Percentiles rank a stretch among this genome's conserved stretches.
Conservation (phyloP, 2,113 vertebrate species). For the Chlorodrepanis virens region DNA sequence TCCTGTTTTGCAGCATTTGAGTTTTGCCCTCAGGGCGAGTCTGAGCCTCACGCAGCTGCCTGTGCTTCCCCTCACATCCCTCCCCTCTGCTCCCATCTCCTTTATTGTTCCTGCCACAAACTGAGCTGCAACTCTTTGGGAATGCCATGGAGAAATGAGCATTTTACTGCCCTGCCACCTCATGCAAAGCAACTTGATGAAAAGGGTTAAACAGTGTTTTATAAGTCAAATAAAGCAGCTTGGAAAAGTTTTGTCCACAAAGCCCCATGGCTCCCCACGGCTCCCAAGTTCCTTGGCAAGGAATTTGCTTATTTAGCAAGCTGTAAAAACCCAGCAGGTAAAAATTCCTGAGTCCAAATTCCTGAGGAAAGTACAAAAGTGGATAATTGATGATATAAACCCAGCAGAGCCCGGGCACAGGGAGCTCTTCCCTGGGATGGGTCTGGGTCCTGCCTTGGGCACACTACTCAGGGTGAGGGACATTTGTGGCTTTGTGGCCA, state of each 20-base stretch:
- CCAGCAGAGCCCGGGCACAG: not conserved
- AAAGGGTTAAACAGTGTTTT: not conserved
- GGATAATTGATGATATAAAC: not conserved
- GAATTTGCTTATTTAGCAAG: not conserved
- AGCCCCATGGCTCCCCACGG: rapidly evolving
- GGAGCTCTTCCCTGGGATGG: not conserved
- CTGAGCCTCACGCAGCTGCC: not conserved
- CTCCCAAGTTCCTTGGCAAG: not conserved
- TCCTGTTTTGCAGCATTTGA: not conserved
- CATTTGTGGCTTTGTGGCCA: not conserved
- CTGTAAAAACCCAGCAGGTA: not conserved
- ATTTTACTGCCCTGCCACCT: not conserved
- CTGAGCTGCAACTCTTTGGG: not conserved
- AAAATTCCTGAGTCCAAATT: not conserved
- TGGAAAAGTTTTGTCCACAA: not conserved
- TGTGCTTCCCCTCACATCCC: not conserved
- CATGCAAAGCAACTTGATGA: rapidly evolving
- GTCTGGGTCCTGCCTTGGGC: not conserved
- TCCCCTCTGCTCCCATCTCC: not conserved
- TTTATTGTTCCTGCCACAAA: not conserved
- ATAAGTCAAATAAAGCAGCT: not conserved
- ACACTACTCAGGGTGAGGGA: not conserved
- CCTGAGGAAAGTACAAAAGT: not conserved
- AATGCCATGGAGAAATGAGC: rapidly evolving
- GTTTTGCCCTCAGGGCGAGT: not conserved